Percentiles rank a stretch among this genome's conserved stretches.
Conservation (phyloP, 2,113 vertebrate genomes). For the Neolamprologus caudopunctatus region DNA sequence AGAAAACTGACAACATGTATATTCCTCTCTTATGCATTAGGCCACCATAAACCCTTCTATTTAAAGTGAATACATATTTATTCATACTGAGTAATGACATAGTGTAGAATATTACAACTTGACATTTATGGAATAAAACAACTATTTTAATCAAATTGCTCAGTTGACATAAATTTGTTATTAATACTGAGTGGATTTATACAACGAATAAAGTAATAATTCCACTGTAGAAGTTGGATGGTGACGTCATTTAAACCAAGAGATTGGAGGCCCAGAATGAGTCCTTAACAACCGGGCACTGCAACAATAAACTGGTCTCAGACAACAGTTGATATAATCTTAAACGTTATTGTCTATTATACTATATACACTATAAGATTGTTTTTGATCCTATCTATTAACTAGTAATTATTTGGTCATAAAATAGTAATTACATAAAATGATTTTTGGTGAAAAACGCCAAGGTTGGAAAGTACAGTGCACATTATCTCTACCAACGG, state of each 20-base stretch:
- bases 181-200: background rate
- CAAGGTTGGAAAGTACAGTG: background rate
- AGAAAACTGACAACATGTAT: background rate
- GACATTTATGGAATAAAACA: background rate
- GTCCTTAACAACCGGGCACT: background rate
- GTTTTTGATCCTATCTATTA: background rate
- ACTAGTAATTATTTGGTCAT: background rate
- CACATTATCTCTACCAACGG: background rate
- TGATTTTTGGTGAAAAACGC: background rate
- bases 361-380: background rate
- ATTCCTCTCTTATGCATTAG: background rate
- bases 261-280: background rate
- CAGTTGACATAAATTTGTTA: background rate
- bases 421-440: background rate
- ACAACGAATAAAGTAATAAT: background rate
- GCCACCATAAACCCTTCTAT: background rate
- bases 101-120: background rate
- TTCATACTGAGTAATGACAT: background rate
- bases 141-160: background rate
- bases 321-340: background rate
- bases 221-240: background rate
- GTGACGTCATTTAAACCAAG: background rate
- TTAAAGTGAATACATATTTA: background rate
- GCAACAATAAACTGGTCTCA: background rate
- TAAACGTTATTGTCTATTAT: background rate